A percentile compares a stretch with the other conserved stretches of the same genome.
Evolutionary conservation across 1,140 invertebrate genomes (phyloP).

Genomic region (Schlechtendalia chinensis): DNA sequence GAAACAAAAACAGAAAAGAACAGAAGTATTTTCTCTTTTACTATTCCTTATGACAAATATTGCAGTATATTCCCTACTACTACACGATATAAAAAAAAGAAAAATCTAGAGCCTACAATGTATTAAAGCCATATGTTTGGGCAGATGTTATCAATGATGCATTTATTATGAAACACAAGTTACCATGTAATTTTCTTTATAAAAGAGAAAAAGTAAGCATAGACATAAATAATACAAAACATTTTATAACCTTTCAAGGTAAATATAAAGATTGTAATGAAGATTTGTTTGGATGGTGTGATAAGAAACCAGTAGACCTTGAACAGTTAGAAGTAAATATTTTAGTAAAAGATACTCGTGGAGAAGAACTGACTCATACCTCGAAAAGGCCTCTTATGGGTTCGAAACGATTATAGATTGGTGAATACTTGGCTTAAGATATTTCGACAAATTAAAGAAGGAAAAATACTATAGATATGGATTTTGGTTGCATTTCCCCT

Average conservation of each 20-base stretch:
- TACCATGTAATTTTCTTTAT: not conserved
- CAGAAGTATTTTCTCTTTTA: not conserved
- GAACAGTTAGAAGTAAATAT: not conserved
- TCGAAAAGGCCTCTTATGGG: conserved; percentile 1
- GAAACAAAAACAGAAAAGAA: not conserved
- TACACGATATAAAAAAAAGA: not conserved
- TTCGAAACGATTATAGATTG: not conserved
- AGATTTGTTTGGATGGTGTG: not conserved
- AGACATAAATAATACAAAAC: not conserved
- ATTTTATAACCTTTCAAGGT: not conserved
- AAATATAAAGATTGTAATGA: not conserved
- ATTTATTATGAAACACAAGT: not conserved
- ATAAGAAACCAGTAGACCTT: not conserved
- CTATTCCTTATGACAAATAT: not conserved
- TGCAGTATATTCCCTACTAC: not conserved
- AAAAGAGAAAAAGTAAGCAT: too few species aligned
- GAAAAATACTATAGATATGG: not conserved
- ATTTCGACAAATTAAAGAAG: not conserved
- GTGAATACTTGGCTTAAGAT: not conserved
- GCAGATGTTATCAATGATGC: not conserved
- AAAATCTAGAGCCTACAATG: not conserved
- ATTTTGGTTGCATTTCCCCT: too few species aligned
- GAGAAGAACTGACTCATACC: not conserved
- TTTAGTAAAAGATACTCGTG: not conserved
- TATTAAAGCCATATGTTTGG: conserved; percentile 2